Conservation (phyloP, 2,113 vertebrate species). For the Sylvia atricapilla region DNA sequence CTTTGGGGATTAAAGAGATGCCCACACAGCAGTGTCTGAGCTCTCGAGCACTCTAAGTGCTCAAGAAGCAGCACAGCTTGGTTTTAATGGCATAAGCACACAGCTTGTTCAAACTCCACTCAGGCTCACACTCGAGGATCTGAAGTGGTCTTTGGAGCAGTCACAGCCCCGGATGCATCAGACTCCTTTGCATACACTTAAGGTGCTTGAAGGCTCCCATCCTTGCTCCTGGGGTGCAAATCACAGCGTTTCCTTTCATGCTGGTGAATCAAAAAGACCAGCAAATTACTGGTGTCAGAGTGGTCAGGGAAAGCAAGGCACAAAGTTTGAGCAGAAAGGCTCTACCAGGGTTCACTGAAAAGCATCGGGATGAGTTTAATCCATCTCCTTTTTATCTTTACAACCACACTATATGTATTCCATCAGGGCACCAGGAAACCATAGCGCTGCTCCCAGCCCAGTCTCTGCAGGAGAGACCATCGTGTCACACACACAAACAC, state of each 20-base stretch:
- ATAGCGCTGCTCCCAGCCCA: not conserved
- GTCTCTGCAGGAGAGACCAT: not conserved
- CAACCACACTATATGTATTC: not conserved
- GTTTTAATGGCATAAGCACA: not conserved
- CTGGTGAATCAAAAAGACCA: not conserved
- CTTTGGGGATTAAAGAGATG: not conserved
- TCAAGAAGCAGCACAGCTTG: not conserved
- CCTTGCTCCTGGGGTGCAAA: not conserved
- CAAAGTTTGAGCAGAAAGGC: not conserved
- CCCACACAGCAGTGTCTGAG: not conserved
- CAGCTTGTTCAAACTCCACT: not conserved
- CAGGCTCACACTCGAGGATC: not conserved
- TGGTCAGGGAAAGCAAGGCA: not conserved
- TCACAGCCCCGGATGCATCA: not conserved
- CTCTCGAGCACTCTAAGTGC: not conserved
- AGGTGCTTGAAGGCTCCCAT: not conserved
- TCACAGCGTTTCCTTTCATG: accelerated
- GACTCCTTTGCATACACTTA: not conserved
- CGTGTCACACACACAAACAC: not conserved
- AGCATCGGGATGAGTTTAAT: not conserved
- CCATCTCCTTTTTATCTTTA: not conserved
- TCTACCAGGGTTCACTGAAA: not conserved
- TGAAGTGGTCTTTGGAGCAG: not conserved
- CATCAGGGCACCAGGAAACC: not conserved
- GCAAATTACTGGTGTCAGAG: not conserved